Evolutionary conservation across 2,888 invertebrate genomes (phyloP), one percentile per base, ranked within the genome.

Genomic region (Drosophila rellima): DNA sequence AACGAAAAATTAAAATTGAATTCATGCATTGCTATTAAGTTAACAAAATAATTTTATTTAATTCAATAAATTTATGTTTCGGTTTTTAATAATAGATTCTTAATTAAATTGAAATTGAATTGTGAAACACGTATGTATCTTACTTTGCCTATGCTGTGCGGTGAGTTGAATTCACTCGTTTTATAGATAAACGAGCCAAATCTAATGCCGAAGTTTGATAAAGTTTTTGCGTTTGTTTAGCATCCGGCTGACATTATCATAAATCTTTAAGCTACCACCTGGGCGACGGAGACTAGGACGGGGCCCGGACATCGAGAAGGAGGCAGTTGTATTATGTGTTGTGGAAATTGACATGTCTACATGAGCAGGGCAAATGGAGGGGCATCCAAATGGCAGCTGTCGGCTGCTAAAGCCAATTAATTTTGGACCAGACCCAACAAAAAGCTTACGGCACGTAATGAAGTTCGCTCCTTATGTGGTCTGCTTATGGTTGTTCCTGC

Each of bases 251-350:
- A 70, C 74, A 85, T 85, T 80, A 82, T 75, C 80, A 88, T 88
- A 88, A 88, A 82, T 83, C 88, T 86, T 88, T 80, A 78, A 80
- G 86, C 83, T 73, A 71, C 54, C 60, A 74, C 70, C 74, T 74
- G 62, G 44, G 26, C 33, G 29, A 44, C 17, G 45, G 50, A 29
- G 45, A 8, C 15, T 17, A 35, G 13, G 17, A 31, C 37, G 50
- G 54, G 1, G n/a, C 13, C 2, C 8, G 2, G 15, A 20, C 3
- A 29, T 17, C n/a, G 26, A 56, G 29, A 13, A 18, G 47, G 29
- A 31, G 29, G 8, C 13, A 18, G 39, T n/a, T 6, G 33, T 8
- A 26, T 11, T 23, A 33, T 40, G 54, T 20, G 18, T 33, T 51
- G 45, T 40, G 66, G 64, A 64, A 80, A 78, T 78, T 73, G 88